A percentile compares a stretch with the other conserved stretches of the same genome.
phyloP scores from a whole-genome alignment of 1,140 invertebrate species.

The Paramacrobiotus metropolitanus region DNA sequence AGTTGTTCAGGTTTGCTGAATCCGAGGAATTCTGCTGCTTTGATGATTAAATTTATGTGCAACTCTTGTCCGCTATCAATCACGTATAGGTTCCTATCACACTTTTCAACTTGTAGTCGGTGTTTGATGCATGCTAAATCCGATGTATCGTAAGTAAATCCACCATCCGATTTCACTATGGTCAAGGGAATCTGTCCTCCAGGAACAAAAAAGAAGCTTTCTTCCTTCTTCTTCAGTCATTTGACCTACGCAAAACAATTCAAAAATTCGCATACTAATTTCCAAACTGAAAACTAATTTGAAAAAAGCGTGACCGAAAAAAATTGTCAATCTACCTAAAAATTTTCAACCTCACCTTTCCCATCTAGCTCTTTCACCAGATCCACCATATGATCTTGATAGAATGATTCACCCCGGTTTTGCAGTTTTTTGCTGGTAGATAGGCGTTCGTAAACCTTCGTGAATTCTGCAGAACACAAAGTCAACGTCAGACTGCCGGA shows the following conservation, averaged over 20 bases:
- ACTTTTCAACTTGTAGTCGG: constrained; percentile 62
- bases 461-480: constrained; percentile 8
- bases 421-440: constrained; percentile 30
- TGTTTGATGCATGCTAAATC: constrained; percentile 80
- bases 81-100: constrained; percentile 78
- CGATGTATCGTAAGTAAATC: constrained; percentile 96
- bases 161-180: constrained; percentile 89
- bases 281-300: no score
- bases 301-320: no score
- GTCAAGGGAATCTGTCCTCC: constrained; percentile 48
- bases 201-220: constrained; percentile 64
- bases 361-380: constrained; percentile 54
- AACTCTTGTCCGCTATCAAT: constrained; percentile 65
- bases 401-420: constrained; percentile 90
- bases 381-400: constrained; percentile 68
- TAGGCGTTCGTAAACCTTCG: constrained; percentile 29
- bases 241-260: constrained; percentile 8
- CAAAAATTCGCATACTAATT: no score
- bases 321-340: background rate
- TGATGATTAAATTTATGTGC: constrained; percentile 6
- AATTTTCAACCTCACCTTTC: constrained; percentile 24
- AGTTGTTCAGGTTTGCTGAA: constrained; percentile 33
- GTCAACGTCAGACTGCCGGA: constrained; percentile 7
- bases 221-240: constrained; percentile 42
- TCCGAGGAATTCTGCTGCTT: constrained; percentile 26